phyloP scores from a whole-genome alignment of 1,140 invertebrate species.

The Temnothorax nylanderi region DNA sequence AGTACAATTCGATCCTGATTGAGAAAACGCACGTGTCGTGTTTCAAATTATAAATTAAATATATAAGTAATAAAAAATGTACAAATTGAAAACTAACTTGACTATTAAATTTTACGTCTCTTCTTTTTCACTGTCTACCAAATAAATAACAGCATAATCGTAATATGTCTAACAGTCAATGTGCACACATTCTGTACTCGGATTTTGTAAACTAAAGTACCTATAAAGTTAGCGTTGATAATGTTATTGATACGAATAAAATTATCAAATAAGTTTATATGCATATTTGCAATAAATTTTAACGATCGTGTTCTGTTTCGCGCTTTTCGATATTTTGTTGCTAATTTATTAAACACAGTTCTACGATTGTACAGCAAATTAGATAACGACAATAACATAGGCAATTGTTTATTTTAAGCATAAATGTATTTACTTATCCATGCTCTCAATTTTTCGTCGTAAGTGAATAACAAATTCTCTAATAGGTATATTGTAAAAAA shows the following conservation, averaged over 20 bases:
- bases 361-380: conserved; percentile 40
- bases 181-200: conserved; percentile 75
- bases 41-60: conserved; percentile 40
- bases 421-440: conserved; percentile 49
- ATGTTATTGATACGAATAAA: conserved; percentile 76
- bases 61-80: conserved; percentile 48
- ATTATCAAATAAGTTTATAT: conserved; percentile 72
- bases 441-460: conserved; percentile 45
- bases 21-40: neutral
- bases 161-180: conserved; percentile 64
- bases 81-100: conserved; percentile 58
- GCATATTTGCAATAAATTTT: conserved; percentile 25
- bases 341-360: conserved; percentile 6
- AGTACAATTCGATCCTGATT: conserved; percentile 4
- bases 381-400: conserved; percentile 27
- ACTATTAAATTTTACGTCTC: conserved; percentile 23
- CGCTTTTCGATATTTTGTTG: neutral
- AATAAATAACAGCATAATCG: conserved; percentile 30
- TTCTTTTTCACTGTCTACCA: conserved; percentile 33
- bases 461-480: conserved; percentile 63
- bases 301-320: neutral
- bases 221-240: conserved; percentile 69
- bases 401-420: conserved; percentile 47
- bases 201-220: conserved; percentile 75
- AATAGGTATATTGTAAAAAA: conserved; percentile 67